Percentiles rank a stretch among this genome's conserved stretches.
Evolutionary conservation across 2,797 vertebrate species (phyloP).

Genomic region (Pteropus rufus): DNA sequence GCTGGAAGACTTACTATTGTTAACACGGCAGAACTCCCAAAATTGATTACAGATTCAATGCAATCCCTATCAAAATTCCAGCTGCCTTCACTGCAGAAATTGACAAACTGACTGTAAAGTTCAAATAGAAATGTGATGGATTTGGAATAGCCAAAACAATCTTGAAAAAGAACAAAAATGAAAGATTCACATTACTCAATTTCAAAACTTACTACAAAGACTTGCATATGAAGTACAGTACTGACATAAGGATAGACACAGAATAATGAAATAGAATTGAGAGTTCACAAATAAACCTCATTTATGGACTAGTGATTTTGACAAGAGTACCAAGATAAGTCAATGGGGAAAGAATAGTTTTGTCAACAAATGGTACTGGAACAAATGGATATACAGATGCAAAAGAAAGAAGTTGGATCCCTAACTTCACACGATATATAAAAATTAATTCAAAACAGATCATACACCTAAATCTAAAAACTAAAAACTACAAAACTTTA

Average conservation of each 20-base stretch:
- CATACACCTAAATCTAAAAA: not conserved
- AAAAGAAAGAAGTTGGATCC: not conserved
- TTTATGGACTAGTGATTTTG: not conserved
- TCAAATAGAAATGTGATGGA: not conserved
- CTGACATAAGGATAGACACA: not conserved
- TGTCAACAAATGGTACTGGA: not conserved
- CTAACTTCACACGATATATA: not conserved
- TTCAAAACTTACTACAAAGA: not conserved
- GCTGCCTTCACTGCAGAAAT: not conserved
- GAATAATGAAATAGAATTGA: not conserved
- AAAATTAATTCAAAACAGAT: not conserved
- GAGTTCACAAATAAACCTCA: not conserved
- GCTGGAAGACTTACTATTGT: not conserved
- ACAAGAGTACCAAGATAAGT: not conserved
- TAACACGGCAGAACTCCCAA: not conserved
- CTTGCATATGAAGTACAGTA: not conserved
- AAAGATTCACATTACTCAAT: not conserved
- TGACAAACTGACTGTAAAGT: not conserved
- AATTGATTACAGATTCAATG: not conserved
- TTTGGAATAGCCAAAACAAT: not conserved
- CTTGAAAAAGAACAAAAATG: not conserved
- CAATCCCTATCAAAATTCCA: not conserved
- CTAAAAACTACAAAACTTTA: not conserved
- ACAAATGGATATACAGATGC: not conserved
- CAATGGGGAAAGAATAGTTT: not conserved